Evolutionary conservation across 2,888 invertebrate genomes (phyloP).

Genomic region (Ochropleura plecta): DNA sequence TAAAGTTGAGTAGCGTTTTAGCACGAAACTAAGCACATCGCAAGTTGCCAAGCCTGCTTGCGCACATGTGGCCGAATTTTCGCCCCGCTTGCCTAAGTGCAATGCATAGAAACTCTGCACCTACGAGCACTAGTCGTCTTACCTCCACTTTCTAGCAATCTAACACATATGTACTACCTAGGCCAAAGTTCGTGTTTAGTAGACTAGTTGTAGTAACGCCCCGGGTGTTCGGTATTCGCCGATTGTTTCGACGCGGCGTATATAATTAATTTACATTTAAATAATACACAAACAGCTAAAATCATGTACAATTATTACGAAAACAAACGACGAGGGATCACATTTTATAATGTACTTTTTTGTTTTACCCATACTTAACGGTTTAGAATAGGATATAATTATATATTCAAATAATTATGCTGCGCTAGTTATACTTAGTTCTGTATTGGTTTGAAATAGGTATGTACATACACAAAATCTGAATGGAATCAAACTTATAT

Average conservation of each 20-base stretch:
- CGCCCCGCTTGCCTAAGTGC: constrained; percentile 69
- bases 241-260: constrained; percentile 36
- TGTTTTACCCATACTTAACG: no score
- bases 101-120: constrained; percentile 62
- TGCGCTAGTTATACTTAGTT: background rate
- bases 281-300: constrained; percentile 15
- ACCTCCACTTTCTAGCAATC: constrained; percentile 59
- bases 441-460: background rate
- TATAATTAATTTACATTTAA: constrained; percentile 33
- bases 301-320: background rate
- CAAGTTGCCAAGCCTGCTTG: constrained; percentile 79
- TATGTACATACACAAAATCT: background rate
- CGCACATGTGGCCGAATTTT: constrained; percentile 79
- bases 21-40: constrained; percentile 77
- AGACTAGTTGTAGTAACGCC: constrained; percentile 32
- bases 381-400: background rate
- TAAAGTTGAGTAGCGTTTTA: constrained; percentile 77
- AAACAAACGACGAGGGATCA: background rate
- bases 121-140: constrained; percentile 46
- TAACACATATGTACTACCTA: constrained; percentile 52
- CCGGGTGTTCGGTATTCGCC: constrained; percentile 37
- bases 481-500: background rate
- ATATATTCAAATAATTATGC: background rate
- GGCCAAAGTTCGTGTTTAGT: constrained; percentile 52
- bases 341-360: background rate